phyloP scores from a whole-genome alignment of 2,797 vertebrate species.

The Chloroceryle amazona region DNA sequence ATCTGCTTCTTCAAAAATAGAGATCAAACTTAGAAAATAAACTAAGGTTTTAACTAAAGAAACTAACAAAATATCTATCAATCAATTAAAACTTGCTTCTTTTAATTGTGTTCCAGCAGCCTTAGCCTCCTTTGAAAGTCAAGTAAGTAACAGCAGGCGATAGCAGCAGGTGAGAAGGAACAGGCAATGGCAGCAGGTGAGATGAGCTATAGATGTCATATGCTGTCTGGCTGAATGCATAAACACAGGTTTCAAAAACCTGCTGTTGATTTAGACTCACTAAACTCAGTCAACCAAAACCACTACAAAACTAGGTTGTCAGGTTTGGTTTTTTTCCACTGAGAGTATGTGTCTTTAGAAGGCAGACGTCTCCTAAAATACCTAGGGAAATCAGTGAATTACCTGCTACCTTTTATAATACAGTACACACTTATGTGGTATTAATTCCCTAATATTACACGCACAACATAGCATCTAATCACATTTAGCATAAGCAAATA shows the following conservation, averaged over 20 bases:
- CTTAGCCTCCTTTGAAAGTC: slow-evolving; percentile 38
- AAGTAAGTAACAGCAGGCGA: slow-evolving; percentile 22
- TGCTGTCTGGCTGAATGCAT: background rate
- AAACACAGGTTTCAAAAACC: slow-evolving; percentile 9
- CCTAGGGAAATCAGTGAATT: background rate
- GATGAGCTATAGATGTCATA: background rate
- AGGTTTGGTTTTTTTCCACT: background rate
- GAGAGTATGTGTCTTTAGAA: background rate
- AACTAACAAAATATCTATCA: background rate
- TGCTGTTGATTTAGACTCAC: background rate
- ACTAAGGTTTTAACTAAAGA: background rate
- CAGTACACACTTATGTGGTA: background rate
- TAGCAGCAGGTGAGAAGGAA: slow-evolving; percentile 45
- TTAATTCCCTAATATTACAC: background rate
- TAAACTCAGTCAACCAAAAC: background rate
- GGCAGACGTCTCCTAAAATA: background rate
- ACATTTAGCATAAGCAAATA: background rate
- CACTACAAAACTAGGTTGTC: background rate
- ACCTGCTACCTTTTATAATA: background rate
- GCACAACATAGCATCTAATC: background rate
- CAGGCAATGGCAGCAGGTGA: slow-evolving; percentile 44
- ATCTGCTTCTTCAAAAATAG: background rate
- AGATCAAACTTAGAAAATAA: background rate
- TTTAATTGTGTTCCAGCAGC: slow-evolving; percentile 20
- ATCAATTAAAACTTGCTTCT: background rate